These are phyloP conservation scores for Sphaerodactylus townsendi DNA, from an alignment of 2,113 vertebrate genomes.

Conservation along the genomic window DNA sequence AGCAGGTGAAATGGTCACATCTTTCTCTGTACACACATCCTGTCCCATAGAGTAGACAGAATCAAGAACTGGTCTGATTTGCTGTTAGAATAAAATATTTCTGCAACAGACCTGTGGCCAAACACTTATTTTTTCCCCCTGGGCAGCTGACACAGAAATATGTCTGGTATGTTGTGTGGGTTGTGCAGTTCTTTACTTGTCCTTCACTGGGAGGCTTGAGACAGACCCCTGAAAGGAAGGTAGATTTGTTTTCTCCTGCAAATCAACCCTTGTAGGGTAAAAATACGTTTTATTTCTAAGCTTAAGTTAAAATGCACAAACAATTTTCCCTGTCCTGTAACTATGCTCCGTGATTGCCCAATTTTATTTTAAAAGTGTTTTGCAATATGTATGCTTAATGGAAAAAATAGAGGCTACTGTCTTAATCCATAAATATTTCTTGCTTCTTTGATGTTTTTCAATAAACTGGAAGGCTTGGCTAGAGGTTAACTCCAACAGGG, in stretches of 20 bases:
- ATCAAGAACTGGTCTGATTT: neutral
- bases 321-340: neutral
- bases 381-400: neutral
- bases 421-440: neutral
- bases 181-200: slow-evolving; percentile 51
- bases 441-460: neutral
- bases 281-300: neutral
- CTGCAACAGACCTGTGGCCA: slow-evolving; percentile 15
- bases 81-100: slow-evolving; percentile 8
- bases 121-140: slow-evolving; percentile 39
- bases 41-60: slow-evolving; percentile 11
- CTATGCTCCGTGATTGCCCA: neutral
- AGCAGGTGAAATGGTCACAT: slow-evolving; percentile 90
- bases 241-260: neutral
- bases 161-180: slow-evolving; percentile 49
- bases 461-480: neutral
- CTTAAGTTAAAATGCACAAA: neutral
- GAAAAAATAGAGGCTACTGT: neutral
- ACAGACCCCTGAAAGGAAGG: slow-evolving; percentile 6
- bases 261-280: neutral
- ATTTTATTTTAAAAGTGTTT: neutral
- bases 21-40: slow-evolving; percentile 7
- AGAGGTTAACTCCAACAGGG: neutral
- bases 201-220: slow-evolving; percentile 43
- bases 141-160: slow-evolving; percentile 54